Base-by-base conservation (phyloP, 2,888 invertebrate genomes). In the Tachina grossa region DNA sequence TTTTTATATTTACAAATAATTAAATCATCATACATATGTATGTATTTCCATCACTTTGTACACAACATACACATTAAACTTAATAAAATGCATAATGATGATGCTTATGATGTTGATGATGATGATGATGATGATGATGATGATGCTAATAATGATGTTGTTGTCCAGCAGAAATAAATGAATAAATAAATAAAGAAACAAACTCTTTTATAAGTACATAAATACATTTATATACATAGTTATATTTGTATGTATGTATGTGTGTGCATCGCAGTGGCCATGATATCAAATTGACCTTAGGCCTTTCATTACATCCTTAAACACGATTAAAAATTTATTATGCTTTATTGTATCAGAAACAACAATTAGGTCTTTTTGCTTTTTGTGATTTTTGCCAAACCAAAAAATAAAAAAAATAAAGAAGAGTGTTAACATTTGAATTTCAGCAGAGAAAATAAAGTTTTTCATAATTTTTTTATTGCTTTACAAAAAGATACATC, bases 241-340 rank as follows among this genome's bases (percentile, higher is more conserved):
- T 16, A 4, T 22, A n/a, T 68, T 9, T 51, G 45, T 45, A 16
- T 9, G 6, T 39, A 9, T 19, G 0, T 59, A 9, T 39, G 1
- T 61, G 11, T 63, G 4, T 63, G 51, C 53, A 51, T 51, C 65
- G 39, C 49, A 71, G 31, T 72, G 59, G 65, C 71, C 83, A 77
- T 83, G 71, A 72, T 83, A 83, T 66, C 81, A 85, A 81, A 81
- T 68, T 85, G 85, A 83, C 85, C 85, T 85, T 83, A 83, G 85
- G 79, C 85, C 81, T 83, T 85, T 85, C 85, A 85, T 85, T 85
- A 83, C 63, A 85, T 79, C 76, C 85, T 85, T 85, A 85, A 85
- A 85, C 76, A 83, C 80, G 72, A 83, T 85, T 85, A 85, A 85
- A 83, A 72, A 85, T 85, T 53, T 85, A 85, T 74, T 51, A 71